phyloP scores from a whole-genome alignment of 1,140 invertebrate genomes.

The Chironomus striatipennis region DNA sequence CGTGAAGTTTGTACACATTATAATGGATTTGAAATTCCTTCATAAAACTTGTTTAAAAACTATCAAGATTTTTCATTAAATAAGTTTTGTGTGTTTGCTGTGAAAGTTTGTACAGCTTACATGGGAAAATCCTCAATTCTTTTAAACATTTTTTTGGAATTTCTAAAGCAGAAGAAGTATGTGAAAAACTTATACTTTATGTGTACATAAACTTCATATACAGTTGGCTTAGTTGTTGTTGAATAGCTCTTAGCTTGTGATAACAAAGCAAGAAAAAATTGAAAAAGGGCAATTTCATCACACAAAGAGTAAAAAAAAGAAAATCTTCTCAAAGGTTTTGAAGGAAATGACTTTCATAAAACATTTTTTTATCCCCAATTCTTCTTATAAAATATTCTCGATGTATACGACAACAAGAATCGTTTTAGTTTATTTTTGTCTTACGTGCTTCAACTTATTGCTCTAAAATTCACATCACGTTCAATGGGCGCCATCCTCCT shows the following conservation, averaged over 20 bases:
- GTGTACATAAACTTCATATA: background rate
- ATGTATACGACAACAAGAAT: background rate
- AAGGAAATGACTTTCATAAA: slow-evolving; percentile 14
- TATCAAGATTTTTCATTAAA: background rate
- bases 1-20: too few relatives aligned
- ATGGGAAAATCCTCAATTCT: background rate
- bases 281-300: background rate
- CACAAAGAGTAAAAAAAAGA: too few relatives aligned
- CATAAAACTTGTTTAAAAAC: too few relatives aligned
- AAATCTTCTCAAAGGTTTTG: background rate
- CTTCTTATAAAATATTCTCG: background rate
- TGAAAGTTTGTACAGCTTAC: background rate
- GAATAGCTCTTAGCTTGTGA: background rate
- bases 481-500: slow-evolving; percentile 1
- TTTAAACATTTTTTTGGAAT: too few relatives aligned
- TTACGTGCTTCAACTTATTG: background rate
- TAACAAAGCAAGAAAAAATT: background rate
- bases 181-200: background rate
- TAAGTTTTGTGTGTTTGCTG: background rate
- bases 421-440: slow-evolving; percentile 9
- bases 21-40: too few relatives aligned
- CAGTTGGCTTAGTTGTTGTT: background rate
- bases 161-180: background rate
- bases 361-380: background rate
- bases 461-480: slow-evolving; percentile 11